phyloP scores from a whole-genome alignment of 2,888 invertebrate species.

The Trachelus stipa region DNA sequence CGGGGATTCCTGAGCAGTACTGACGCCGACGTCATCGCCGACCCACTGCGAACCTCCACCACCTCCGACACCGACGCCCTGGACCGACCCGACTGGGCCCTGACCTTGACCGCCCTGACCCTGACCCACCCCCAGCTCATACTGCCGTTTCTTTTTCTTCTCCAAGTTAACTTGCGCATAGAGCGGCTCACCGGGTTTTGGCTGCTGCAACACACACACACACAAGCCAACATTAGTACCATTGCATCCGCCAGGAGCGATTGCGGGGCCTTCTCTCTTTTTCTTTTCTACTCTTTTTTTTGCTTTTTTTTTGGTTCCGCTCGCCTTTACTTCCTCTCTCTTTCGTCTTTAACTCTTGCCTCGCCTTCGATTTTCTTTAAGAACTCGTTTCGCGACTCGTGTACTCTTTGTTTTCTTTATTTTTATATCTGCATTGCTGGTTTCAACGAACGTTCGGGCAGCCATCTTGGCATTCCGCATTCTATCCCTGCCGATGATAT shows the following conservation, averaged over 20 bases:
- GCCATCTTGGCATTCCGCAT: too few species aligned
- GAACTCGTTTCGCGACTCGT: neutral
- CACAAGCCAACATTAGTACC: conserved; percentile 58
- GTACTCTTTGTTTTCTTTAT: conserved; percentile 10
- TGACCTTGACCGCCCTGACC: conserved; percentile 52
- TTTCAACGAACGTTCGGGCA: conserved; percentile 15
- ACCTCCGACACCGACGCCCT: conserved; percentile 33
- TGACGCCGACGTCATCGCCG: conserved; percentile 42
- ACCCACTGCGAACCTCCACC: conserved; percentile 53
- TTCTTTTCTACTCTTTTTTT: conserved; percentile 1
- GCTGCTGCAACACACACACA: conserved; percentile 65
- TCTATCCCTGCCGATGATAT: too few species aligned
- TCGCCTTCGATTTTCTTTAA: conserved; percentile 1
- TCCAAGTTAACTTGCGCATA: conserved; percentile 76
- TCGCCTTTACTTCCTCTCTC: conserved; percentile 4
- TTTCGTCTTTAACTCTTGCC: neutral
- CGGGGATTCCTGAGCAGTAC: conserved; percentile 41
- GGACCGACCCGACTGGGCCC: conserved; percentile 44
- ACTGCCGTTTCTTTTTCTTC: conserved; percentile 71
- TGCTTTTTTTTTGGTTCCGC: neutral
- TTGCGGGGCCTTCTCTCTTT: conserved; percentile 5
- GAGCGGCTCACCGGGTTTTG: conserved; percentile 72
- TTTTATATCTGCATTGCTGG: conserved; percentile 18
- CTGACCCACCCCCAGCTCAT: conserved; percentile 64
- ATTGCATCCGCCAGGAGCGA: conserved; percentile 10